Percentiles rank a stretch among this genome's conserved stretches.
phyloP scores from a whole-genome alignment of 1,140 invertebrate genomes.

The Tetramorium simillimum region DNA sequence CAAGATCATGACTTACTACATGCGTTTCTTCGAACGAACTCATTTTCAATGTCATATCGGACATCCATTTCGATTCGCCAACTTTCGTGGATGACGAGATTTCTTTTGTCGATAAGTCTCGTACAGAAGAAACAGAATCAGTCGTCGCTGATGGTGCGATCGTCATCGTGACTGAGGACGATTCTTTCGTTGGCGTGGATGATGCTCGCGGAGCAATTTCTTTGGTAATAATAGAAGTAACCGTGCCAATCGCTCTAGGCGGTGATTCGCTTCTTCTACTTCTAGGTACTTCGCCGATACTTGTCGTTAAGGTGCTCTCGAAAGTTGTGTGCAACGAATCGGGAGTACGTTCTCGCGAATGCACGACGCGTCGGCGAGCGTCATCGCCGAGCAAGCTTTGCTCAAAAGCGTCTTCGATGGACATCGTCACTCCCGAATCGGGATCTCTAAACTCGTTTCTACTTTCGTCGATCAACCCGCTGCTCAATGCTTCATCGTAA shows the following conservation, averaged over 20 bases:
- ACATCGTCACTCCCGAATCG: slow-evolving; percentile 90
- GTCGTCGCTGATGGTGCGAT: slow-evolving; percentile 7
- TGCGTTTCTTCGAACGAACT: background rate
- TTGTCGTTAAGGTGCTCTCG: slow-evolving; percentile 72
- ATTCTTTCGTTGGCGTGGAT: slow-evolving; percentile 44
- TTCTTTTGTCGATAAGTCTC: background rate
- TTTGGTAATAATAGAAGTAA: slow-evolving; percentile 79
- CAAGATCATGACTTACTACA: background rate
- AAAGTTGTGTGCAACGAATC: slow-evolving; percentile 72
- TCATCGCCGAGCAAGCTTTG: slow-evolving; percentile 87
- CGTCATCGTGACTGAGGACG: slow-evolving; percentile 11
- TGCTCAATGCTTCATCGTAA: slow-evolving; percentile 91
- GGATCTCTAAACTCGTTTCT: slow-evolving; percentile 93
- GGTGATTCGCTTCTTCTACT: slow-evolving; percentile 71
- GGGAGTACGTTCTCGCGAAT: slow-evolving; percentile 66
- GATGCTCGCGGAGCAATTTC: slow-evolving; percentile 57
- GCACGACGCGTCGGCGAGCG: background rate
- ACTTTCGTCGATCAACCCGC: slow-evolving; percentile 93
- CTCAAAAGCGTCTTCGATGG: slow-evolving; percentile 93
- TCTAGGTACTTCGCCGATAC: slow-evolving; percentile 69
- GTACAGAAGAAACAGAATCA: slow-evolving; percentile 14
- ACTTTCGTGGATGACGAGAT: background rate
- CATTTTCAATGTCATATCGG: slow-evolving; percentile 5
- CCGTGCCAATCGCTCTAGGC: slow-evolving; percentile 80
- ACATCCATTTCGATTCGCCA: slow-evolving; percentile 32